phyloP scores from a whole-genome alignment of 2,113 vertebrate genomes.

The Laterallus jamaicensis region DNA sequence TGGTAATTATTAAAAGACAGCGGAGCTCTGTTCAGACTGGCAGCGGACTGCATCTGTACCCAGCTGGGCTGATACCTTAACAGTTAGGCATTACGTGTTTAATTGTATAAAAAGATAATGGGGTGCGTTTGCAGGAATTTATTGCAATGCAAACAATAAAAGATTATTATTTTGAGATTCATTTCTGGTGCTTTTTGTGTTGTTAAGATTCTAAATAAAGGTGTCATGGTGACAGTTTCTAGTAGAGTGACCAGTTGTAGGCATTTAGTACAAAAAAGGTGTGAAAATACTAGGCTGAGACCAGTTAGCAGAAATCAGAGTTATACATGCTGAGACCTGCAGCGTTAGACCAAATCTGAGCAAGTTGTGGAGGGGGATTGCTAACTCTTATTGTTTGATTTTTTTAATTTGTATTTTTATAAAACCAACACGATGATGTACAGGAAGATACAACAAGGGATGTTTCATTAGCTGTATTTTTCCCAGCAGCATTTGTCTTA shows the following conservation, averaged over 20 bases:
- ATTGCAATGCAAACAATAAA: slow-evolving; percentile 62
- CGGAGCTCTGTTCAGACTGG: slow-evolving; percentile 57
- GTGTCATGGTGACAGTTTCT: slow-evolving; percentile 76
- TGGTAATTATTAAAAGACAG: slow-evolving; percentile 69
- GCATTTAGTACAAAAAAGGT: slow-evolving; percentile 86
- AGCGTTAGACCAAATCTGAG: slow-evolving; percentile 75
- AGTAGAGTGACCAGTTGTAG: slow-evolving; percentile 77
- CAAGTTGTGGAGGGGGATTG: slow-evolving; percentile 76
- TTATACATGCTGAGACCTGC: slow-evolving; percentile 83
- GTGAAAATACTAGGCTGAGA: slow-evolving; percentile 84
- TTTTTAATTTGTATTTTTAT: not conserved
- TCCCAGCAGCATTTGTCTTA: not conserved
- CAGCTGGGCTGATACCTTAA: slow-evolving; percentile 55
- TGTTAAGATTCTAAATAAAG: slow-evolving; percentile 87
- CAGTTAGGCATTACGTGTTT: slow-evolving; percentile 40
- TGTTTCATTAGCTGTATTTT: slow-evolving; percentile 53
- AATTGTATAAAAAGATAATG: slow-evolving; percentile 69
- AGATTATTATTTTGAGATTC: slow-evolving; percentile 52
- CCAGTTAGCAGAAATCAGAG: slow-evolving; percentile 88
- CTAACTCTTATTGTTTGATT: slow-evolving; percentile 64
- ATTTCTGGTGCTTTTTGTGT: slow-evolving; percentile 67
- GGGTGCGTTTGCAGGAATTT: slow-evolving; percentile 69
- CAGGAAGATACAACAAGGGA: slow-evolving; percentile 25
- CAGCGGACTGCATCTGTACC: slow-evolving; percentile 41
- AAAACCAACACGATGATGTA: slow-evolving; percentile 1